These are phyloP conservation scores for Calliphora vomitoria DNA, from an alignment of 2,888 invertebrate species.

Conservation along the genomic window DNA sequence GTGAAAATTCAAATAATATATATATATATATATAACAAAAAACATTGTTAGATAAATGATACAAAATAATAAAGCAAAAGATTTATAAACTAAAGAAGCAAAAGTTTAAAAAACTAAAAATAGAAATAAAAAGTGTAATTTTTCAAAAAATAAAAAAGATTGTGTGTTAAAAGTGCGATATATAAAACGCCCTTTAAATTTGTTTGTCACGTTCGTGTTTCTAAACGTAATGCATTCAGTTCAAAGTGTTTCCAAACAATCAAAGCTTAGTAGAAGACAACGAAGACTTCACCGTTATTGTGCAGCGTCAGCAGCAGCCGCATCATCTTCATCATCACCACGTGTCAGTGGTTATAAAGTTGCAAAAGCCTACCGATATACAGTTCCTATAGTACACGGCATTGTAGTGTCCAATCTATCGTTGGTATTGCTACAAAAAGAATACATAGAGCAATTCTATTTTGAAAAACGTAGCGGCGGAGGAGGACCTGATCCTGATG, in stretches of 20 bases:
- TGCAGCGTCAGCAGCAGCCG: conserved; percentile 45
- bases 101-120: conserved; percentile 14
- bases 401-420: conserved; percentile 73
- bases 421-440: conserved; percentile 79
- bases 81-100: not conserved
- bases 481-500: conserved; percentile 78
- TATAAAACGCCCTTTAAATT: conserved; percentile 63
- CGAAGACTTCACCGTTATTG: conserved; percentile 67
- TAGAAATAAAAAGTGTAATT: not conserved
- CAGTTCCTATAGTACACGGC: conserved; percentile 68
- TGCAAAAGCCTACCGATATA: conserved; percentile 59
- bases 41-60: not conserved
- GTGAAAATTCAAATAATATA: not conserved
- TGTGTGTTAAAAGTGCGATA: conserved; percentile 47
- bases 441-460: conserved; percentile 81
- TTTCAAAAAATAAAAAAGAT: conserved; percentile 10
- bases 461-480: conserved; percentile 83
- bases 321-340: conserved; percentile 33
- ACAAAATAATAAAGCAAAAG: not conserved
- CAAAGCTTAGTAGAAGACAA: conserved; percentile 77
- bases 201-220: conserved; percentile 64
- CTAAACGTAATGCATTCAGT: conserved; percentile 81
- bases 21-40: not conserved
- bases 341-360: conserved; percentile 50
- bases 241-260: conserved; percentile 77